Base-by-base conservation (phyloP, 2,888 invertebrate species). In the Cryptosula pallasiana region DNA sequence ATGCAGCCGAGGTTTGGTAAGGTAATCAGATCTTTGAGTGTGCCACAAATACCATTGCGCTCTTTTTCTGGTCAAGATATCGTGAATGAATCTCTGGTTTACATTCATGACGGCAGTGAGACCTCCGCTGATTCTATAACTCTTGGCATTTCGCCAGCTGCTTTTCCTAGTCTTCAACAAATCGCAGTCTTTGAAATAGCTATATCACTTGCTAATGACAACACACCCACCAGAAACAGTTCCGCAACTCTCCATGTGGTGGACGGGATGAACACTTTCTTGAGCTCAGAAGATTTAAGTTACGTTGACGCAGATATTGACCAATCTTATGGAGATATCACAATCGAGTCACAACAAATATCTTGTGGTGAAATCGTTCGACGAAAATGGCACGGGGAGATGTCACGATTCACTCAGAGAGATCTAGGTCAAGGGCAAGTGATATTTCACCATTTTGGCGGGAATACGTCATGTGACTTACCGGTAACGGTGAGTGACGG, bases 51-150 rank as follows among this genome's bases (percentile, higher is more conserved):
- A 13, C 29, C 20, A 63, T n/a, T n/a, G n/a, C n/a, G n/a, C n/a
- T 16, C 20, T 3, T 63, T 63, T 32, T 29, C 63, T 32, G 13
- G 27, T 32, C 63, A 63, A 34, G 20, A 63, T 32, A 32, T 63
- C 9, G 32, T 63, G 5, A 32, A 63, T 13, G 32, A 32, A 9
- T 63, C 27, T 16, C n/a, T 63, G 32, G 9, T 63, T 13, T 63
- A 63, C 63, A 3, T 13, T 63, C 63, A 63, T 32, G 63, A 63
- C n/a, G 63, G n/a, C 13, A 29, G 25, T 25, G 63, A 63, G n/a
- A 63, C 29, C 13, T 16, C 34, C 9, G 29, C 27, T 32, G 63
- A 63, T 34, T 29, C 5, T 34, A 3, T 27, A 5, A 63, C 63
- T 34, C 34, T 63, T 29, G 25, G 2, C 16, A 16, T 63, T 25